A percentile compares a stretch with the other conserved stretches of the same genome.
These are phyloP conservation scores for Apodemia zela DNA, from an alignment of 2,888 invertebrate species.

Conservation along the genomic window DNA sequence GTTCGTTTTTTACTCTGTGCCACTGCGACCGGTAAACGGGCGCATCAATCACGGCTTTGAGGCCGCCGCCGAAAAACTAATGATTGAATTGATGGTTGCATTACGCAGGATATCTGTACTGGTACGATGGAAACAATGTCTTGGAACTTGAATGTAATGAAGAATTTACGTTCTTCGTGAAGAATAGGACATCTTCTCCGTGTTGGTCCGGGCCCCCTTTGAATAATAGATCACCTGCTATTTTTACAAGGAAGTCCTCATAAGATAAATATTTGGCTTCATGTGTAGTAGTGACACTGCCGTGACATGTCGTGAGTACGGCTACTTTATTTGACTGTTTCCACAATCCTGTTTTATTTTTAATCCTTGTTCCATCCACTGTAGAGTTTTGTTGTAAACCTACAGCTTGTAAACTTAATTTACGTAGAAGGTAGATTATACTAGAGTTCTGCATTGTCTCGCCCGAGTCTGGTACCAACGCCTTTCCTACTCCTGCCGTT, in stretches of 20 bases:
- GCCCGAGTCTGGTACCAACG: too few relatives aligned
- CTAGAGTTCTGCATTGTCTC: too few relatives aligned
- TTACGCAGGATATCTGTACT: slow-evolving; percentile 10
- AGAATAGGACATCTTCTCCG: too few relatives aligned
- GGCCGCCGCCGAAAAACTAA: slow-evolving; percentile 70
- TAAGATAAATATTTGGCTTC: too few relatives aligned
- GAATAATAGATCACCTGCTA: too few relatives aligned
- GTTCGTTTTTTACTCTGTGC: slow-evolving; percentile 71
- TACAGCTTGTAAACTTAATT: too few relatives aligned
- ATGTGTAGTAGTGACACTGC: too few relatives aligned
- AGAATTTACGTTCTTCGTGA: neutral
- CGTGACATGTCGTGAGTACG: too few relatives aligned
- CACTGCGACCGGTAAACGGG: slow-evolving; percentile 75
- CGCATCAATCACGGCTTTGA: slow-evolving; percentile 78
- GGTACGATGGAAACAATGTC: neutral
- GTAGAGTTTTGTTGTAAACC: neutral
- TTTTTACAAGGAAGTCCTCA: too few relatives aligned
- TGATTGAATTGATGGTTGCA: slow-evolving; percentile 67
- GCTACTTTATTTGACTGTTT: slow-evolving; percentile 19
- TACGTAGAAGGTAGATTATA: too few relatives aligned
- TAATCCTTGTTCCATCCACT: neutral
- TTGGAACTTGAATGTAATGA: neutral
- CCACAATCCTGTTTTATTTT: slow-evolving; percentile 1
- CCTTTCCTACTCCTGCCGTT: too few relatives aligned
- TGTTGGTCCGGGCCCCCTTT: too few relatives aligned